Conservation (phyloP, 2,797 vertebrate genomes). For the Macrochelys suwanniensis region DNA sequence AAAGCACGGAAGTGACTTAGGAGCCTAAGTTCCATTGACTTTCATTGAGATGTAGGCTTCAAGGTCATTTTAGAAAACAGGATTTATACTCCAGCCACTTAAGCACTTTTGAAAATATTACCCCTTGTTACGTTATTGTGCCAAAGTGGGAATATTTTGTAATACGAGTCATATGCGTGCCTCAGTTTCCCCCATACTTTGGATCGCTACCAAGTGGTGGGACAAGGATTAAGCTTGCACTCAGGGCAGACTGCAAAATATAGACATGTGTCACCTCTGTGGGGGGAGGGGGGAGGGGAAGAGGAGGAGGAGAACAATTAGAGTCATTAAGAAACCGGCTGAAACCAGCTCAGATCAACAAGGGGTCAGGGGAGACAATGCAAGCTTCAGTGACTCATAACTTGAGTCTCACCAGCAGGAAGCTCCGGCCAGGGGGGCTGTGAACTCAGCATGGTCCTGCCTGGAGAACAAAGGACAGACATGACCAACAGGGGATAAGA, state of each 20-base stretch:
- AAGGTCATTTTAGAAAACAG: background rate
- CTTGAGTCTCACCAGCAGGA: background rate
- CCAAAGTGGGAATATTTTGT: background rate
- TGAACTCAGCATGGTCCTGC: background rate
- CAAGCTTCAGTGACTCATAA: background rate
- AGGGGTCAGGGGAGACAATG: background rate
- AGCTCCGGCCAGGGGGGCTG: background rate
- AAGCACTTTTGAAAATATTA: background rate
- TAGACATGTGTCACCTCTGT: too few species aligned
- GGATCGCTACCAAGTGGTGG: background rate
- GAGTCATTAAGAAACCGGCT: background rate
- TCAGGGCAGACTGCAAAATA: background rate
- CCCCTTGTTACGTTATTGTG: background rate
- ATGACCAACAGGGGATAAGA: background rate
- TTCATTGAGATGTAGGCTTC: background rate
- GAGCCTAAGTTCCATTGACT: background rate
- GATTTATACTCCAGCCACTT: background rate
- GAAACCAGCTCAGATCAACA: background rate
- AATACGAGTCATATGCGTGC: background rate
- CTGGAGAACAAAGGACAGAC: background rate
- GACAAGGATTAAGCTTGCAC: background rate
- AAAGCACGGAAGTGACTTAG: background rate
- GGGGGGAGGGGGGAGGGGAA: too few species aligned
- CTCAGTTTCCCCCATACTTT: background rate
- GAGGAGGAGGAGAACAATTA: background rate